Percentiles rank a stretch among this genome's conserved stretches.
Evolutionary conservation across 2,113 vertebrate species (phyloP).

Genomic region (Pelodiscus sinensis): DNA sequence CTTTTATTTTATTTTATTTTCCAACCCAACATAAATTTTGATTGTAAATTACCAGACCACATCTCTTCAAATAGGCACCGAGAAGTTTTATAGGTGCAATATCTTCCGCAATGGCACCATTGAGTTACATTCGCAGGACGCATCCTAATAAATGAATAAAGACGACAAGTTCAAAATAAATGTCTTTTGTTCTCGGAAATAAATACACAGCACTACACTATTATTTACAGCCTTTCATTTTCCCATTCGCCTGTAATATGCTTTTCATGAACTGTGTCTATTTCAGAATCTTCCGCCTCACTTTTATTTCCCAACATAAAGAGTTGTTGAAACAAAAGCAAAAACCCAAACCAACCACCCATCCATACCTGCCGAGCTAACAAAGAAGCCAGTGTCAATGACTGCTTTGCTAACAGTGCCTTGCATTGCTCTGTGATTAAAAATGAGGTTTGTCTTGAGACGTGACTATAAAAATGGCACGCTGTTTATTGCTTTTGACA

Average conservation of each 20-base stretch:
- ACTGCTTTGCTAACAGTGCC: not conserved
- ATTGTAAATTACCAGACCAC: conserved; percentile 14
- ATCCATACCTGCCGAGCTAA: not conserved
- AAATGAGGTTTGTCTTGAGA: conserved; percentile 9
- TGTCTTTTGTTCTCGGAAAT: conserved; percentile 44
- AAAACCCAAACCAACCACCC: not conserved
- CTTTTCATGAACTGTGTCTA: not conserved
- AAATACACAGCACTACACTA: conserved; percentile 27
- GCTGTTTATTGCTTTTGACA: not conserved
- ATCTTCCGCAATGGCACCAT: conserved; percentile 29
- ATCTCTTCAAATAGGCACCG: conserved; percentile 13
- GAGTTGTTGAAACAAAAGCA: not conserved
- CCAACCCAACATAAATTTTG: conserved; percentile 26
- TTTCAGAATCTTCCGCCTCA: not conserved
- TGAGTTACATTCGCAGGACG: conserved; percentile 45
- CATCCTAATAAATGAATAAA: conserved; percentile 46
- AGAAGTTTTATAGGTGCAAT: conserved; percentile 47
- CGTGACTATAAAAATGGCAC: not conserved
- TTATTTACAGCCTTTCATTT: conserved; percentile 14
- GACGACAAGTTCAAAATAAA: conserved; percentile 35
- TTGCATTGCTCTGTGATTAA: not conserved
- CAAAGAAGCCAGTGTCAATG: not conserved
- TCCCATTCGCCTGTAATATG: not conserved
- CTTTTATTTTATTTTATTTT: conserved; percentile 19
- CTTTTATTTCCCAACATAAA: not conserved